Evolutionary conservation across 2,888 invertebrate genomes (phyloP), one percentile per base, ranked within the genome.

Genomic region (Phengaris alcon): DNA sequence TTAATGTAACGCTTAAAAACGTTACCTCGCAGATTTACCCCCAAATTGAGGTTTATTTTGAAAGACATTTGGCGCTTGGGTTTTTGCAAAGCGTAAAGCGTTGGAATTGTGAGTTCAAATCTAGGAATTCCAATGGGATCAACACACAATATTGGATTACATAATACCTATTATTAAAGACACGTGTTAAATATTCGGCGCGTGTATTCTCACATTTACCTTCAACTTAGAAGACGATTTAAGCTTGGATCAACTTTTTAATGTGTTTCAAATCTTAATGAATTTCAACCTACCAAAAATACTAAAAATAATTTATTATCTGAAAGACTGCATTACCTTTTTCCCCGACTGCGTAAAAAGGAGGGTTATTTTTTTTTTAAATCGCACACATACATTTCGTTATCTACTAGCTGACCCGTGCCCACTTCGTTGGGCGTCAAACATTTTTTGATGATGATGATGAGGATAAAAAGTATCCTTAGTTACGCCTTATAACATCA

Each of bases 1-100:
- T 52, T 72, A 54, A 72, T 72, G 72, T 72, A 35, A 72, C 22
- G 72, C 48, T 72, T 35, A 54, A 72, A 72, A 72, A 72, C 52
- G 54, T 52, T 51, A 35, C 72, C 72, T 52, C 54, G 48, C 22
- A 72, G 72, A 72, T 72, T 72, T n/a, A 12, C 72, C 51, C n/a
- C 51, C 10, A 51, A 64, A 64, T 64, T 70, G 51, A 51, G 70
- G 48, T 70, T 70, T 70, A 22, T 48, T 48, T 15, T 48, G 51
- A 6, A 70, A 8, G 9, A 15, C 10, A 15, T 12, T 44, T 64
- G 13, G 35, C 6, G 35, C 6, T 44, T 64, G 13, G 35, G 64
- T 35, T 64, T 64, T 64, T 35, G 64, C 35, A 12, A 2, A 35
- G 35, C 59, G 22, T 64, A 12, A 4, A 35, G 22, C 10, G 12